A percentile compares a stretch with the other conserved stretches of the same genome.
phyloP scores from a whole-genome alignment of 2,797 vertebrate genomes.

The Liasis olivaceus region DNA sequence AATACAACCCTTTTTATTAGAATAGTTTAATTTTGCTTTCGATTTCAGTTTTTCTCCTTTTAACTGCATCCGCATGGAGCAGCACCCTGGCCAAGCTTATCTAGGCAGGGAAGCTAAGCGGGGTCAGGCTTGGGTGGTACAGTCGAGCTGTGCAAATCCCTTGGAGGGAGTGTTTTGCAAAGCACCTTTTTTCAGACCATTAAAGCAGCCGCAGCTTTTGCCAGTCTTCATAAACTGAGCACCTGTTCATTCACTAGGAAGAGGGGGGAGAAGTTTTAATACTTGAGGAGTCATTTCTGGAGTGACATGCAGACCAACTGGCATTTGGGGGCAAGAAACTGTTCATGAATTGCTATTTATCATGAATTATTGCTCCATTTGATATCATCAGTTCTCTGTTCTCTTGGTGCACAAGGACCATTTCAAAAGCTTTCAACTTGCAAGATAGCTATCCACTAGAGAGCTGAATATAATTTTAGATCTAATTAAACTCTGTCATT shows the following conservation, averaged over 20 bases:
- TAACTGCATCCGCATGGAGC: too few relatives aligned
- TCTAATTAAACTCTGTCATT: not conserved
- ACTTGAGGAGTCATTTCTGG: not conserved
- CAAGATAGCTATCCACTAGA: not conserved
- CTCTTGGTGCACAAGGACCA: not conserved
- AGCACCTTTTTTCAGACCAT: not conserved
- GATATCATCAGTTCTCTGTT: not conserved
- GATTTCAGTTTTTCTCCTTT: too few relatives aligned
- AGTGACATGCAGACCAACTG: not conserved
- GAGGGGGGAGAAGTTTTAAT: not conserved
- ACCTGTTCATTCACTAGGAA: not conserved
- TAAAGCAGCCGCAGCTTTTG: not conserved
- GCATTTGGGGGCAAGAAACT: not conserved
- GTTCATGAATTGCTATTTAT: not conserved
- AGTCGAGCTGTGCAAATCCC: too few relatives aligned
- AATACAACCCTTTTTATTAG: not conserved
- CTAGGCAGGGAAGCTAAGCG: too few relatives aligned
- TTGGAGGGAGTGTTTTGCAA: not conserved
- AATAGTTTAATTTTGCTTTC: too few relatives aligned
- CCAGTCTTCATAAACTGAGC: not conserved
- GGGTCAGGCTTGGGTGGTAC: too few relatives aligned
- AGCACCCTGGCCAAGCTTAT: too few relatives aligned
- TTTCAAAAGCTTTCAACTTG: constrained; percentile 19
- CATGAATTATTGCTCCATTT: not conserved
- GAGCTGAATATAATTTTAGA: constrained; percentile 8